phyloP scores from a whole-genome alignment of 2,113 vertebrate species.

The Podilymbus podiceps region DNA sequence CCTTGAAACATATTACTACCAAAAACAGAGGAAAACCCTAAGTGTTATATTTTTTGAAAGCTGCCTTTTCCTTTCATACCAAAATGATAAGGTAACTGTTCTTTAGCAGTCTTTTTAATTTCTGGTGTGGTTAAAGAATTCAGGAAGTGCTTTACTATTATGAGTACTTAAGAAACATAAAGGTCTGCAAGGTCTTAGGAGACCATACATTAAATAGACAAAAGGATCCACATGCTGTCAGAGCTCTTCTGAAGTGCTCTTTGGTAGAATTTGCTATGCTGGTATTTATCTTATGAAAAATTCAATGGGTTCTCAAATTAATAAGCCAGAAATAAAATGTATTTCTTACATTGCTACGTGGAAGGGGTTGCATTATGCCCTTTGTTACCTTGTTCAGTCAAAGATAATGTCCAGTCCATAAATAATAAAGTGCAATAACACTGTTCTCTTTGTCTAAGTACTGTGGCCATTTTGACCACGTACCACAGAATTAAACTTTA shows the following conservation, averaged over 20 bases:
- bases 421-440: not conserved
- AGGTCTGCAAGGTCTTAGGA: not conserved
- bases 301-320: not conserved
- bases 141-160: not conserved
- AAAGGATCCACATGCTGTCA: not conserved
- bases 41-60: not conserved
- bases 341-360: not conserved
- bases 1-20: not conserved
- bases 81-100: not conserved
- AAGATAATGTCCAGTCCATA: not conserved
- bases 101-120: not conserved
- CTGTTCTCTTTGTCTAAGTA: not conserved
- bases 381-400: not conserved
- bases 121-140: not conserved
- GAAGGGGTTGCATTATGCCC: fast-evolving
- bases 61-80: not conserved
- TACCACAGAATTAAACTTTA: not conserved
- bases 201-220: not conserved
- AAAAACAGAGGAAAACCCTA: not conserved
- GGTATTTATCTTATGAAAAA: not conserved
- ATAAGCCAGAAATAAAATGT: not conserved
- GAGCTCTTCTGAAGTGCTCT: not conserved
- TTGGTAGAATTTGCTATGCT: not conserved
- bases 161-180: not conserved
- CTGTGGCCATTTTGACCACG: not conserved